Base-by-base conservation (phyloP, 2,797 vertebrate species). In the Eulemur rubriventer region DNA sequence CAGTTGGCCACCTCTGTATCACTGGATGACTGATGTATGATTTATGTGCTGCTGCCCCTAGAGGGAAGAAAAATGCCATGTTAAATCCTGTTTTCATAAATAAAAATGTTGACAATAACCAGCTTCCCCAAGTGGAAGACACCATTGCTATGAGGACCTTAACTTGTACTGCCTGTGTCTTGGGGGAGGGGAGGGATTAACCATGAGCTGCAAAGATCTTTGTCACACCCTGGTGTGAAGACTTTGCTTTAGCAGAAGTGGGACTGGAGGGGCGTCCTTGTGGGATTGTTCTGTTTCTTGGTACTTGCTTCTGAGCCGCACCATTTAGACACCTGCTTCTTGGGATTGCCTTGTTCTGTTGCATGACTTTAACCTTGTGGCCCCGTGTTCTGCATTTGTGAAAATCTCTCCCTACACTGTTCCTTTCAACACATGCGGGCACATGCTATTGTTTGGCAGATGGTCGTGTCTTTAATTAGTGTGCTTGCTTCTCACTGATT, bases 81-180 rank as follows among this genome's bases (percentile, higher is more conserved):
- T 97, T 84, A 78, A 83, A 63, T 73, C 61, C 35, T 78, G n/a
- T 90, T 93, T 94, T 91, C 91, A 43, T 96, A 93, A 97, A 97
- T 97, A 97, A 97, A 97, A 95, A 70, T 67, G 65, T 92, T 50
- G 73, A 85, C 35, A 46, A 38, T 89, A 67, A 93, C 84, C 90
- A 65, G 20, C 81, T 73, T 84, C 96, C 81, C 81, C 46, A 79
- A 67, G 67, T 61, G 91, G 92, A 78, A 84, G 41, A 72, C 65
- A 50, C 92, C 79, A 76, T 88, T 92, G 91, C 89, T 55, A 14
- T 52, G 87, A 90, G 79, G 93, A 94, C 84, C 91, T 90, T 94
- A 89, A 13, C 78, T 96, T 93, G 85, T 63, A 81, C 87, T 90
- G 92, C 95, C 94, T 88, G 52, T 88, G 52, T 94, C 30, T 41